These are phyloP conservation scores for Agriopis marginaria DNA, from an alignment of 2,888 invertebrate genomes.

Conservation along the genomic window DNA sequence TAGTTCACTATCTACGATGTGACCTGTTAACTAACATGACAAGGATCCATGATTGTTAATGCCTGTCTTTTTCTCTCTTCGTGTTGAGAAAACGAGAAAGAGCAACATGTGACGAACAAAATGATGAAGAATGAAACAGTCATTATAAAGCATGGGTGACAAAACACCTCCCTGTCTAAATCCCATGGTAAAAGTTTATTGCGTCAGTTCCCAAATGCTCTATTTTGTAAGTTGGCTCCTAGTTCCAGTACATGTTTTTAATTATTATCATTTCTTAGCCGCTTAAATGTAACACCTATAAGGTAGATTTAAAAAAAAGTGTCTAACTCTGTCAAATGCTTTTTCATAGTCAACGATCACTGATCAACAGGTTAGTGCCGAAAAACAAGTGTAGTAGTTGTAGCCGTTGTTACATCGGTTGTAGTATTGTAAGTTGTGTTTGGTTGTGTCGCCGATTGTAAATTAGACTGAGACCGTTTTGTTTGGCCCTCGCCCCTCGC, in stretches of 20 bases:
- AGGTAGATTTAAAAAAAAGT: too few species aligned
- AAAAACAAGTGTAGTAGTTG: too few species aligned
- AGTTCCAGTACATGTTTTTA: too few species aligned
- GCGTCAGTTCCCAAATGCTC: neutral
- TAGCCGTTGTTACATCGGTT: neutral
- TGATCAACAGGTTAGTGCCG: too few species aligned
- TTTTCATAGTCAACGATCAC: neutral
- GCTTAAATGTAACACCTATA: too few species aligned
- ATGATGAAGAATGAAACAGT: too few species aligned
- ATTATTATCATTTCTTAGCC: too few species aligned
- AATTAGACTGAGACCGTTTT: neutral
- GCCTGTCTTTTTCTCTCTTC: neutral
- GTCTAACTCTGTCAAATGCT: too few species aligned
- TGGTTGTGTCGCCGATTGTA: conserved; percentile 4
- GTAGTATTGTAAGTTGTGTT: neutral
- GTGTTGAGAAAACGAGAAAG: too few species aligned
- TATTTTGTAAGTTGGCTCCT: neutral
- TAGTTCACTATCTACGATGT: neutral
- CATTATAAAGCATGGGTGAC: neutral
- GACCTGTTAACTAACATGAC: neutral
- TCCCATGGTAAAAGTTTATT: neutral
- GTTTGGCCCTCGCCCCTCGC: conserved; percentile 16
- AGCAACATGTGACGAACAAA: too few species aligned
- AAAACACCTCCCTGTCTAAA: neutral
- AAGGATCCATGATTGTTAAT: neutral